Evolutionary conservation across 2,888 invertebrate species (phyloP).

Genomic region (Gnatocerus cornutus): DNA sequence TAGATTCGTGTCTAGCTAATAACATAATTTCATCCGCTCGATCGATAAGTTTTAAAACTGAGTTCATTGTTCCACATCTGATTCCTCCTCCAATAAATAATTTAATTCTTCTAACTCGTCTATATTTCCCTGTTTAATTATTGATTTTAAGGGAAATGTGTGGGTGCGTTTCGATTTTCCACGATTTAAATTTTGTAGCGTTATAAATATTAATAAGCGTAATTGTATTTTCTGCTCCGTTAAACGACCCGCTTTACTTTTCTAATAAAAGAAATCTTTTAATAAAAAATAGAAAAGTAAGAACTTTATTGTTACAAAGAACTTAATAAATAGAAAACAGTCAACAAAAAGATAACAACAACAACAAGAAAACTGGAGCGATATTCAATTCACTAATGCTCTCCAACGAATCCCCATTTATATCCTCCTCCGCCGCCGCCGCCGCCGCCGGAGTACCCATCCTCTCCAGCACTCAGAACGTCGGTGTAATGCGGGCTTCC

Average conservation of each 20-base stretch:
- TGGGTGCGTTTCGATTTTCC: background rate
- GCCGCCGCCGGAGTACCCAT: background rate
- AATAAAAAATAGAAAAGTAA: conserved; percentile 20
- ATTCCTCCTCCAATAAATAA: conserved; percentile 7
- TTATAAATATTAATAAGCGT: background rate
- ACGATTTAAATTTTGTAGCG: background rate
- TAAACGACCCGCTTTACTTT: too few relatives aligned
- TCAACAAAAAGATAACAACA: conserved; percentile 29
- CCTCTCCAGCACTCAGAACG: conserved; percentile 7
- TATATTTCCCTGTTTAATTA: conserved; percentile 10
- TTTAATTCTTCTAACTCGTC: conserved; percentile 1
- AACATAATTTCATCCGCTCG: background rate
- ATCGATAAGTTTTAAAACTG: conserved; percentile 23
- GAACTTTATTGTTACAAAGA: conserved; percentile 25
- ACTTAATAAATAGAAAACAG: conserved; percentile 39
- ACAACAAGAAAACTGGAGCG: conserved; percentile 22
- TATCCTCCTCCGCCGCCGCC: conserved; percentile 16
- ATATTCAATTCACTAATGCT: conserved; percentile 14
- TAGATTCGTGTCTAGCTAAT: too few relatives aligned
- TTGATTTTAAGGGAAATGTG: conserved; percentile 3
- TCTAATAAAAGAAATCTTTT: background rate
- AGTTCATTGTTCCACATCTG: conserved; percentile 32
- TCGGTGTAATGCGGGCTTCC: conserved; percentile 1
- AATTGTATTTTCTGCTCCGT: too few relatives aligned
- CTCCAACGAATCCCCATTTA: conserved; percentile 31